Evolutionary conservation across 2,888 invertebrate genomes (phyloP), one percentile per base, ranked within the genome.

Genomic region (Calameuta idolon): DNA sequence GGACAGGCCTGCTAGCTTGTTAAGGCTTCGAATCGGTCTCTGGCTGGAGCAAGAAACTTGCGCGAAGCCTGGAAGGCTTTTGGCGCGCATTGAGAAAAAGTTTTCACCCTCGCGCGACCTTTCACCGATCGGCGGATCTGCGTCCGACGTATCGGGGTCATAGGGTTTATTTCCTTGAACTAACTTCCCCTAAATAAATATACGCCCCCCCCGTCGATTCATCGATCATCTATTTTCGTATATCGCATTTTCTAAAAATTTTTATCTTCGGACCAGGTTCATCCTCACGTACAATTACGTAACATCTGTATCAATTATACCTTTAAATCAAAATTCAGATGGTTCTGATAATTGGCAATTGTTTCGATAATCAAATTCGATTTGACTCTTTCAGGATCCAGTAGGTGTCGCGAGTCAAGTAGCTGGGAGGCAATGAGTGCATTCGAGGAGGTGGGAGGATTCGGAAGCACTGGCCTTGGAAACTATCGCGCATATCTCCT

Each of bases 311-410:
- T 55, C 23, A 3, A 23, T 1, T 55, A 23, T 55, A 9, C 55
- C 5, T 23, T 1, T 55, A 9, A 55, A 55, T 1, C 0, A 55
- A 55, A 2, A 9, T 55, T 55, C 9, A 0, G 55, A 23, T 23
- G 23, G 9, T 55, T 55, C 5, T 78, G 76, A 69, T 76, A 78
- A 78, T 78, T 78, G 78, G 69, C 76, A 75, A 78, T 78, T 76
- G 78, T 78, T 69, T 68, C 69, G 35, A 76, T 78, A 37, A 76
- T 78, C 75, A 75, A 78, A 78, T 78, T 75, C 78, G 73, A 75
- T 55, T 55, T 55, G 15, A 23, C 55, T 23, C 23, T 23, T 55
- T 23, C 23, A 55, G 55, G 1, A 23, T 55, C 55, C 55, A 9
- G 55, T 55, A 23, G 55, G 55, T 55, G 23, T 55, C 23, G 55